Evolutionary conservation across 2,888 invertebrate species (phyloP), one percentile per base, ranked within the genome.

Genomic region (Drosophila paucipuncta): DNA sequence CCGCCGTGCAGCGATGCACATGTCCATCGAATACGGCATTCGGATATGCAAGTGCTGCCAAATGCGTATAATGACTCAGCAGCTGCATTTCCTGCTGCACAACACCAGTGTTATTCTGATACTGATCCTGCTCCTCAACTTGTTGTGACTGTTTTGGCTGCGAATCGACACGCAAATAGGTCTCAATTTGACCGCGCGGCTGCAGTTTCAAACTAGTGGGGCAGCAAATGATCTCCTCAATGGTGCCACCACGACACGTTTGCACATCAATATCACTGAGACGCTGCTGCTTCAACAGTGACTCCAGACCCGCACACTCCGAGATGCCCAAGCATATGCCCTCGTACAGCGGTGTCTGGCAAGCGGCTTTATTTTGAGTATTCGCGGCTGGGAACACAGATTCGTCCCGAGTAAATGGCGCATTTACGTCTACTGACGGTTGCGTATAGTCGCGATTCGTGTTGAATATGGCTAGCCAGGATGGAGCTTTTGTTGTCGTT

Each of bases 171-270:
- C 78, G 73, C 0, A 28, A 10, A 0, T 2, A 65, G 7, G 43
- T 68, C 18, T 30, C 61, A 3, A 69, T 30, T 13, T 69, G 67
- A 3, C 49, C 57, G 1, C 85, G 85, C 4, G 90, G 73, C 41
- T 69, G 64, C 33, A 85, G 66, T 4, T 83, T 85, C 71, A 85
- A 10, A 7, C 71, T 64, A n/a, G 13, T 28, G 5, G 87, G 87
- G n/a, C 87, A 87, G 41, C 87, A 87, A 28, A 87, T 90, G 54
- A 87, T 75, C 74, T 87, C 87, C 70, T 87, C 87, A 10, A 22
- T 3, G 28, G 70, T 68, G 37, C 90, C 90, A 1, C 28, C 50
- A 0, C 64, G 52, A 16, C 87, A 87, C 1, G 76, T 82, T 3
- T 59, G 52, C 2, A 87, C 55, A 28, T 87, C 90, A 7, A 78